Base-by-base conservation (phyloP, 2,113 vertebrate genomes). In the Sphyrna mokarran region DNA sequence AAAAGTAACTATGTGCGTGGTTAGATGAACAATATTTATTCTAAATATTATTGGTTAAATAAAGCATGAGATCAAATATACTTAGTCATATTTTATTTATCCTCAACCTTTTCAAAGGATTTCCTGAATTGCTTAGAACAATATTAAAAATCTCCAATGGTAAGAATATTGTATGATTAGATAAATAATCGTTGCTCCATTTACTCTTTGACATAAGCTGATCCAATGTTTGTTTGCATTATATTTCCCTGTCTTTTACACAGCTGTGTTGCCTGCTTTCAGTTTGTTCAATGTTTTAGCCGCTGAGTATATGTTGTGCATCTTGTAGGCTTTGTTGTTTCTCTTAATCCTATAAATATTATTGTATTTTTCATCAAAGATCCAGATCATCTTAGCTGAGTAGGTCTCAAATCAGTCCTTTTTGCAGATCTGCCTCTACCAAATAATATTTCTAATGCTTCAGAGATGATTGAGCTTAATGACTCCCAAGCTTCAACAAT, bases 1-100 rank as follows among this genome's bases (percentile, higher is more conserved):
- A 63, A 48, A 48, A 91, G 29, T 91, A 91, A 58, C 48, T 58
- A 89, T 89, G 48, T 58, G 48, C 11, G 22, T 85, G 20, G 26
- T 91, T 63, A 91, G 33, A 63, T n/a, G 29, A 63, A 89, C 89
- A 91, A 22, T n/a, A 91, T 91, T 61, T 91, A 58, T 63, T 63
- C 26, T 29, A 89, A 54, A 58, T 13, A 43, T 58, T 89, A 29
- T 26, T 6, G 48, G 37, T 58, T 58, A 29, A 89, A 58, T 23
- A 89, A 89, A 89, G 43, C 23, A 58, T 58, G 20, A 89, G 26
- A 54, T 89, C 48, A 89, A 54, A 23, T 10, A 54, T 91, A 26
- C 9, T 54, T 8, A 6, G 43, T 22, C 85, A 22, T 61, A 29
- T 91, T 91, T 87, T 48, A 89, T 58, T 54, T 89, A 89, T 26